Conservation (phyloP, 2,888 invertebrate genomes). For the Megamerina dolium region DNA sequence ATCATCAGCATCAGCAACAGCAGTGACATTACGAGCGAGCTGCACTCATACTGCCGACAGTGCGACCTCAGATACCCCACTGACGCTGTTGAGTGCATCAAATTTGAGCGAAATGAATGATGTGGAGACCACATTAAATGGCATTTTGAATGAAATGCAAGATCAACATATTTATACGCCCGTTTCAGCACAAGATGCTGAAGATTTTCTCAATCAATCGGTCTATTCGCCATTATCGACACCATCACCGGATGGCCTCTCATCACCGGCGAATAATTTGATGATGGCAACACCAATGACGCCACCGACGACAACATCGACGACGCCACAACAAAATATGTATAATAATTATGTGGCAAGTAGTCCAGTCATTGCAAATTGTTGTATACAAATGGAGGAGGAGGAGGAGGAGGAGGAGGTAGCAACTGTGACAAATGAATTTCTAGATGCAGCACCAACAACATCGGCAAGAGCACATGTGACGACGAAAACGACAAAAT, state of each 20-base stretch:
- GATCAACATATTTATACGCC: constrained; percentile 41
- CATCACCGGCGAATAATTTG: too few species aligned
- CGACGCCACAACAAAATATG: constrained; percentile 20
- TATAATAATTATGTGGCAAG: too few species aligned
- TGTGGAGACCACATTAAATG: constrained; percentile 38
- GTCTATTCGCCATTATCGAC: constrained; percentile 36
- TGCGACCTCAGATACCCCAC: too few species aligned
- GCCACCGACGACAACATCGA: constrained; percentile 23
- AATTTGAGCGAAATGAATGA: constrained; percentile 34
- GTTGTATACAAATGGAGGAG: background rate
- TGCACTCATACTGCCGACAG: too few species aligned
- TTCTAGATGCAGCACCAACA: too few species aligned
- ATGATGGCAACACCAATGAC: too few species aligned
- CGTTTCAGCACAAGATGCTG: constrained; percentile 26
- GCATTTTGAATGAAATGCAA: constrained; percentile 41
- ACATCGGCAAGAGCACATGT: too few species aligned
- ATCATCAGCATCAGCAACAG: background rate
- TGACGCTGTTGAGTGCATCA: constrained; percentile 5
- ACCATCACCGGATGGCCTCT: constrained; percentile 16
- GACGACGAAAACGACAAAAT: too few species aligned
- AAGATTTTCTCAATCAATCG: constrained; percentile 36
- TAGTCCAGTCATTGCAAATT: constrained; percentile 17
- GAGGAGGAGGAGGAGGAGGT: constrained; percentile 1
- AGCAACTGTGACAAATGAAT: too few species aligned
- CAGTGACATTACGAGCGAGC: background rate